These are phyloP conservation scores for Anoplophora glabripennis DNA, from an alignment of 1,140 invertebrate species.

Conservation along the genomic window DNA sequence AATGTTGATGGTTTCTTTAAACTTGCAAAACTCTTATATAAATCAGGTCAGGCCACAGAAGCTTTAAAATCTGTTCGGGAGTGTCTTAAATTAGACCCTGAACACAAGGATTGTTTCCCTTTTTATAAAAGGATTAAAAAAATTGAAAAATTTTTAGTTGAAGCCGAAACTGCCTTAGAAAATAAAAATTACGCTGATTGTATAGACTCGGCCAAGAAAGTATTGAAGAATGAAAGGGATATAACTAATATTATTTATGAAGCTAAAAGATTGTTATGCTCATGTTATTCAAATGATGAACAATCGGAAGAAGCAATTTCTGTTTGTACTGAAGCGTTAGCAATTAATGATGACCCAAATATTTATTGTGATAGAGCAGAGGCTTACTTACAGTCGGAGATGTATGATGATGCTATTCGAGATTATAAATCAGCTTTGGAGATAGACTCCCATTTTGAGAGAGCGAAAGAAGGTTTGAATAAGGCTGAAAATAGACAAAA, in stretches of 20 bases:
- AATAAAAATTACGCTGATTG: conserved; percentile 73
- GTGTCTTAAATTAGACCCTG: conserved; percentile 96
- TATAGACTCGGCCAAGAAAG: conserved; percentile 61
- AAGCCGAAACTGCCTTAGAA: conserved; percentile 69
- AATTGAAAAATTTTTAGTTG: conserved; percentile 79
- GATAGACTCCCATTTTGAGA: conserved; percentile 73
- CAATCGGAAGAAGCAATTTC: conserved; percentile 65
- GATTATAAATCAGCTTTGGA: conserved; percentile 79
- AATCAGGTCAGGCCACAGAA: conserved; percentile 87
- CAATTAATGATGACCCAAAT: conserved; percentile 73
- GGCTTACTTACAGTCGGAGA: conserved; percentile 83
- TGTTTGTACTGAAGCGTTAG: conserved; percentile 77
- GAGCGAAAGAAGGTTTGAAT: conserved; percentile 86
- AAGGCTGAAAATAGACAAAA: conserved; percentile 93
- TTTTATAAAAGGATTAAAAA: conserved; percentile 98
- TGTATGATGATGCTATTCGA: conserved; percentile 90
- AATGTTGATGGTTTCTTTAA: conserved; percentile 87
- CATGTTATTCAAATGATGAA: conserved; percentile 69
- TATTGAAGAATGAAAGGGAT: conserved; percentile 66
- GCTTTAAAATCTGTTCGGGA: conserved; percentile 91
- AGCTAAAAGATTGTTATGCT: conserved; percentile 72
- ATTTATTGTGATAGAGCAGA: conserved; percentile 90
- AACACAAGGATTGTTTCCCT: conserved; percentile 93
- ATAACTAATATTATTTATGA: conserved; percentile 70
- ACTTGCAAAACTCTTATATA: conserved; percentile 81